Evolutionary conservation across 2,888 invertebrate genomes (phyloP).

Genomic region (Acrobasis suavella): DNA sequence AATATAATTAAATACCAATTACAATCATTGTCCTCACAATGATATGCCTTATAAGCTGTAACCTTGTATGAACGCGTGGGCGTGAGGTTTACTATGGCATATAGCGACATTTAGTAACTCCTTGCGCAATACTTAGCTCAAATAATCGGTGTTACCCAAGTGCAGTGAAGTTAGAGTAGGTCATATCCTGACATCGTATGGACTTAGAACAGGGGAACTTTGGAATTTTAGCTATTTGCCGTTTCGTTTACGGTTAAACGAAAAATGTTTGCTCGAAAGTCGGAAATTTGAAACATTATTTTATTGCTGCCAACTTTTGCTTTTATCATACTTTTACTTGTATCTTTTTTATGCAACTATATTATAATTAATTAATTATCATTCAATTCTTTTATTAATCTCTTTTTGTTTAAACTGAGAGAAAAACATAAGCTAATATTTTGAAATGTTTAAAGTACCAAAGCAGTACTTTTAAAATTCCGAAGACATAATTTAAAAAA

Average conservation of each 20-base stretch:
- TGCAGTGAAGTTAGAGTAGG: constrained; percentile 23
- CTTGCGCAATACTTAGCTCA: constrained; percentile 54
- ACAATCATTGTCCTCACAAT: constrained; percentile 6
- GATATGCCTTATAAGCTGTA: constrained; percentile 3
- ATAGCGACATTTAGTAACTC: constrained; percentile 54
- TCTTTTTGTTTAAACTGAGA: too few relatives aligned
- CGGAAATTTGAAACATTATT: background rate
- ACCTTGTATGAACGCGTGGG: constrained; percentile 51
- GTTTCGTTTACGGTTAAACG: background rate
- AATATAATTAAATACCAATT: constrained; percentile 15
- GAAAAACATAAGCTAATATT: too few relatives aligned
- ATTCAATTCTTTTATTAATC: too few relatives aligned
- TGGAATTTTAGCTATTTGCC: background rate
- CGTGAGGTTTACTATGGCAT: constrained; percentile 45
- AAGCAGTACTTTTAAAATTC: too few relatives aligned
- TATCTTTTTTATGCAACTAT: too few relatives aligned
- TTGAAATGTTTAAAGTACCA: too few relatives aligned
- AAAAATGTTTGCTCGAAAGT: background rate
- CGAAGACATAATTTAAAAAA: background rate
- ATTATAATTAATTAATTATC: too few relatives aligned
- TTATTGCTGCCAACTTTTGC: background rate
- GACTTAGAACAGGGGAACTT: constrained; percentile 2
- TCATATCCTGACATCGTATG: constrained; percentile 20
- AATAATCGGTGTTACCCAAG: constrained; percentile 51
- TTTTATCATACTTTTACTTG: background rate